phyloP scores from a whole-genome alignment of 2,113 vertebrate species.

The Gasterosteus aculeatus region DNA sequence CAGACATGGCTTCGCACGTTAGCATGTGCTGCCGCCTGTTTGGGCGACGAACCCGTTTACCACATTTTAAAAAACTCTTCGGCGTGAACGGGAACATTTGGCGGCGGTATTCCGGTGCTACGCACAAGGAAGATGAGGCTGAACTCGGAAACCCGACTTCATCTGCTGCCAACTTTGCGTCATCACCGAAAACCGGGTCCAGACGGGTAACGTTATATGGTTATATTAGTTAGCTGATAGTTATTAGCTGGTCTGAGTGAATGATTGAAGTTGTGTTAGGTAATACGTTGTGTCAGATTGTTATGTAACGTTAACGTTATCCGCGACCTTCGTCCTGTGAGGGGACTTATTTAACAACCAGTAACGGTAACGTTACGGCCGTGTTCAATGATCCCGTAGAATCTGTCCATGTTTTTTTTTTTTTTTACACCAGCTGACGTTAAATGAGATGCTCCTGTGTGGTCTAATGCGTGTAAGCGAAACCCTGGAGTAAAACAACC shows the following conservation, averaged over 20 bases:
- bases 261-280: background rate
- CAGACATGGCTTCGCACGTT: slow-evolving; percentile 56
- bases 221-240: background rate
- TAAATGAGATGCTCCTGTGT: background rate
- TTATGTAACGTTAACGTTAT: background rate
- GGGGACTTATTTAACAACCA: slow-evolving; percentile 16
- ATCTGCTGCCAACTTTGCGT: slow-evolving; percentile 47
- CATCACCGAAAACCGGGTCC: slow-evolving; percentile 26
- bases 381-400: background rate
- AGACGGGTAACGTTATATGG: slow-evolving; percentile 51
- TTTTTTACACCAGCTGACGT: background rate
- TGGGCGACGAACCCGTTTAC: slow-evolving; percentile 1
- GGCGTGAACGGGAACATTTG: background rate
- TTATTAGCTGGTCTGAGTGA: background rate
- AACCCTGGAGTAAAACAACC: background rate
- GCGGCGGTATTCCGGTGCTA: slow-evolving; percentile 64
- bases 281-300: background rate
- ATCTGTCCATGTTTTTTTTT: background rate
- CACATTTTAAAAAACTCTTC: slow-evolving; percentile 15
- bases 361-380: background rate
- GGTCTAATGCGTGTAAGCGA: background rate
- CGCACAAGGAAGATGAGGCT: slow-evolving; percentile 62
- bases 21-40: slow-evolving; percentile 42
- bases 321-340: background rate
- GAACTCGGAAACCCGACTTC: slow-evolving; percentile 46